These are phyloP conservation scores for Nothura maculosa DNA, from an alignment of 2,797 vertebrate species.

Conservation along the genomic window DNA sequence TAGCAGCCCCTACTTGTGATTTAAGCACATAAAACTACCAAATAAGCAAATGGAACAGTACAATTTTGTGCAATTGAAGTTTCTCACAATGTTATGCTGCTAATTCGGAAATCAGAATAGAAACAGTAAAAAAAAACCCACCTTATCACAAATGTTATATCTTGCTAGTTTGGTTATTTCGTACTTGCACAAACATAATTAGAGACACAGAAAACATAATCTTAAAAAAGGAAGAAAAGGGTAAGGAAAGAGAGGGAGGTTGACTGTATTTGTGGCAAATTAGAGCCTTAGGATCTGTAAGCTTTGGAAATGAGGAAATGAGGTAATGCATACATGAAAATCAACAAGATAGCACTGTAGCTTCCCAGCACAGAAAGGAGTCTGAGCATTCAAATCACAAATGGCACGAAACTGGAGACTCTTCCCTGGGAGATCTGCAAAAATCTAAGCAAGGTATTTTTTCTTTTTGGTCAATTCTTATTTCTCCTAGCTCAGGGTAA, in stretches of 20 bases:
- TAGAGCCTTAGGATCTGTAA: not conserved
- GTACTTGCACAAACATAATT: not conserved
- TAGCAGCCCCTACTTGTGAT: not conserved
- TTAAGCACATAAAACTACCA: not conserved
- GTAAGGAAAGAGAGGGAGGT: not conserved
- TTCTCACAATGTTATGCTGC: not conserved
- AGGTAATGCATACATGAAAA: not conserved
- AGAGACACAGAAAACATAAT: too few species aligned
- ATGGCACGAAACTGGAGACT: not conserved
- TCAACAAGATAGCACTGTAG: not conserved
- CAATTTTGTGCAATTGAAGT: not conserved
- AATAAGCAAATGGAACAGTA: not conserved
- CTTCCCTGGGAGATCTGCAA: not conserved
- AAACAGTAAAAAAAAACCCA: not conserved
- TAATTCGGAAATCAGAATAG: not conserved
- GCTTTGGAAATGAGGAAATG: not conserved
- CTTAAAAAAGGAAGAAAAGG: too few species aligned
- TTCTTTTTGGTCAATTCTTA: not conserved
- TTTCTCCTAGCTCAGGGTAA: not conserved
- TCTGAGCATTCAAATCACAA: not conserved
- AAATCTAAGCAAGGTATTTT: not conserved
- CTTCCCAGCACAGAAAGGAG: not conserved
- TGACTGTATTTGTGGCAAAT: not conserved
- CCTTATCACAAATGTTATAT: not conserved
- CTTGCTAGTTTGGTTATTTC: not conserved